Percentiles rank a stretch among this genome's conserved stretches.
Evolutionary conservation across 2,888 invertebrate genomes (phyloP).

Genomic region (Ecliptopera silaceata): DNA sequence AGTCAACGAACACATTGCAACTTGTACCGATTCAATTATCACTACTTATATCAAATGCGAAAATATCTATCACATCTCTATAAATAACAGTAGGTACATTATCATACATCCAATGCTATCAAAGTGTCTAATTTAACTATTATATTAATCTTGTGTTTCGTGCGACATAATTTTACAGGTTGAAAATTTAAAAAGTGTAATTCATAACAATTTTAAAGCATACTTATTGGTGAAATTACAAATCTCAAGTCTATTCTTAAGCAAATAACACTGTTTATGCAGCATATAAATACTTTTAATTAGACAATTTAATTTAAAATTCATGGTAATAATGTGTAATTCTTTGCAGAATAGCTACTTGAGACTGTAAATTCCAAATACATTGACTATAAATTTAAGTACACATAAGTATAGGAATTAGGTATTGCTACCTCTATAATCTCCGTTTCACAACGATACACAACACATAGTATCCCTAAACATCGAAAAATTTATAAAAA

Average conservation of each 20-base stretch:
- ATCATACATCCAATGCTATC: conserved; percentile 15
- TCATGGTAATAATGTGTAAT: no score
- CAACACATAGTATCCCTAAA: conserved; percentile 38
- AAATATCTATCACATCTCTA: conserved; percentile 35
- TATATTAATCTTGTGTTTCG: conserved; percentile 11
- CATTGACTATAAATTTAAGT: conserved; percentile 40
- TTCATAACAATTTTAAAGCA: conserved; percentile 12
- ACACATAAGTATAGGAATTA: conserved; percentile 13
- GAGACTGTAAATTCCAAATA: conserved; percentile 23
- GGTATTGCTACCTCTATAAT: conserved; percentile 18
- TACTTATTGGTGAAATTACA: not conserved
- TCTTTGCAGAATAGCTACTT: not conserved
- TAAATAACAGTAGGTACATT: conserved; percentile 20
- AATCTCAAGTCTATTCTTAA: no score
- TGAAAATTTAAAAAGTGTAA: conserved; percentile 12
- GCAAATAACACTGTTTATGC: no score
- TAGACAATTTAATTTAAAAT: no score
- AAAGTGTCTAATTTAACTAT: conserved; percentile 27
- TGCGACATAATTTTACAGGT: conserved; percentile 9
- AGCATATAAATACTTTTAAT: no score
- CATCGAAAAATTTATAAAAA: conserved; percentile 52
- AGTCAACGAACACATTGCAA: conserved; percentile 32
- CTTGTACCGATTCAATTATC: conserved; percentile 34
- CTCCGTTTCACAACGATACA: conserved; percentile 36
- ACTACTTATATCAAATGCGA: conserved; percentile 33